These are phyloP conservation scores for Geotrypetes seraphini DNA, from an alignment of 2,797 vertebrate species.

Conservation along the genomic window DNA sequence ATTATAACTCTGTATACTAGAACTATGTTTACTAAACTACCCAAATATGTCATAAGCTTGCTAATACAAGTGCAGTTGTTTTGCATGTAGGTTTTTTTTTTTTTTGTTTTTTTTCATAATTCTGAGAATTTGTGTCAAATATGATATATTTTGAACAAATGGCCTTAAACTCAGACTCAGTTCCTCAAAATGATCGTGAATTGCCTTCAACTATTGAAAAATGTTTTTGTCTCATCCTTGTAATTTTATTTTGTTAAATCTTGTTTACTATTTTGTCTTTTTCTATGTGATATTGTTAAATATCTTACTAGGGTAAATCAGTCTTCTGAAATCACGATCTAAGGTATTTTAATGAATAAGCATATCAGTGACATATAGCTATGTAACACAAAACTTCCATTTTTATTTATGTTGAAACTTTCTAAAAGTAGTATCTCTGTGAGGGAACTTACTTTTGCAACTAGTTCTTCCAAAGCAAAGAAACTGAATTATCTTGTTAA, in stretches of 20 bases:
- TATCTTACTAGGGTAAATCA: constrained; percentile 47
- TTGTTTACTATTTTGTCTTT: constrained; percentile 50
- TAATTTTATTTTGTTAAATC: constrained; percentile 53
- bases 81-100: constrained; percentile 96
- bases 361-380: constrained; percentile 57
- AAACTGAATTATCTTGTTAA: too few species aligned
- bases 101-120: too few species aligned
- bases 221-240: constrained; percentile 71
- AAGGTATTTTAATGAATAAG: constrained; percentile 43
- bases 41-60: constrained; percentile 75
- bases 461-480: too few species aligned
- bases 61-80: constrained; percentile 73
- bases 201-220: constrained; percentile 77
- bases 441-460: not conserved
- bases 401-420: constrained; percentile 81
- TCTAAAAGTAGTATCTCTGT: constrained; percentile 42
- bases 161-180: constrained; percentile 94
- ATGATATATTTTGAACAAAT: constrained; percentile 74
- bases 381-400: constrained; percentile 72
- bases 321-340: constrained; percentile 53
- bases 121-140: constrained; percentile 48
- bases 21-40: constrained; percentile 76
- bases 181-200: constrained; percentile 78
- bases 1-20: constrained; percentile 63
- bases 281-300: constrained; percentile 51